Conservation (phyloP, 2,888 invertebrate genomes). For the Shargacucullia verbasci region DNA sequence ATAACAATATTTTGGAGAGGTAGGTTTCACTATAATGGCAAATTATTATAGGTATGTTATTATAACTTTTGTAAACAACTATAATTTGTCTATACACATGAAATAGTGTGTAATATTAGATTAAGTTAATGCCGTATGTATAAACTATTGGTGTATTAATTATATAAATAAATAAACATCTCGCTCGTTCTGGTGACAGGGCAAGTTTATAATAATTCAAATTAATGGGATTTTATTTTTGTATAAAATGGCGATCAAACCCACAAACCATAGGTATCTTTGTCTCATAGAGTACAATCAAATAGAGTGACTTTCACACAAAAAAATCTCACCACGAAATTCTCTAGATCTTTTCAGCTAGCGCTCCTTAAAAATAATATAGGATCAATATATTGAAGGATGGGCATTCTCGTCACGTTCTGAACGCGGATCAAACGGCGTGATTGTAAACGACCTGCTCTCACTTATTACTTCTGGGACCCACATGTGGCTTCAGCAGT, state of each 20-base stretch:
- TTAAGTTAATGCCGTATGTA: too few relatives aligned
- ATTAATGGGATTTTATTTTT: too few relatives aligned
- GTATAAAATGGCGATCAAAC: background rate
- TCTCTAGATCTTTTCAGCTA: conserved; percentile 28
- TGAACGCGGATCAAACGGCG: conserved; percentile 62
- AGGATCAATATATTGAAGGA: conserved; percentile 39
- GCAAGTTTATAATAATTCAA: too few relatives aligned
- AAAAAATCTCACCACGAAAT: conserved; percentile 32
- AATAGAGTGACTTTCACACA: conserved; percentile 11
- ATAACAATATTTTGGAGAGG: too few relatives aligned
- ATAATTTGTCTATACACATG: too few relatives aligned
- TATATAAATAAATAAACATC: too few relatives aligned
- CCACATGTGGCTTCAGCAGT: conserved; percentile 33
- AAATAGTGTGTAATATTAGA: too few relatives aligned
- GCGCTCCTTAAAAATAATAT: conserved; percentile 44
- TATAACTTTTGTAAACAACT: too few relatives aligned
- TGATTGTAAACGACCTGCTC: conserved; percentile 63
- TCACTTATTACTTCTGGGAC: conserved; percentile 57
- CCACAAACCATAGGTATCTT: background rate
- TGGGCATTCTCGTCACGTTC: conserved; percentile 60
- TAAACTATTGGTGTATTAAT: too few relatives aligned
- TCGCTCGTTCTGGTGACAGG: too few relatives aligned
- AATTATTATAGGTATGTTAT: too few relatives aligned
- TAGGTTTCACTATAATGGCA: too few relatives aligned
- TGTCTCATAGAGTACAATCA: background rate